phyloP scores from a whole-genome alignment of 2,888 invertebrate species.

The Heliconius ismenius region DNA sequence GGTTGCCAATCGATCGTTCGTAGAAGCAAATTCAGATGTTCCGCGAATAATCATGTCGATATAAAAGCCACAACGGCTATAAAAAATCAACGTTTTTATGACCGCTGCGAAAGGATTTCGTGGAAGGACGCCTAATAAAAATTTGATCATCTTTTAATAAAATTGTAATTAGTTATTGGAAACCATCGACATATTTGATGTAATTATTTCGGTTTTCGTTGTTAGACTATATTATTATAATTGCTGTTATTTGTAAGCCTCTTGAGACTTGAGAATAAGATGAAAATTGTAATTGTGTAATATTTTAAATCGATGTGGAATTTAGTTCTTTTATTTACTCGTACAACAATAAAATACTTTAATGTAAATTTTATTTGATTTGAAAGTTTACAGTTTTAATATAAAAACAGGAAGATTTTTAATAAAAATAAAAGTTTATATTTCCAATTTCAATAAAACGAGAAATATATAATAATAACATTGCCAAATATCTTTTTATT shows the following conservation, averaged over 20 bases:
- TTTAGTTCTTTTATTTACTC: background rate
- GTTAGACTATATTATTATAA: constrained; percentile 1
- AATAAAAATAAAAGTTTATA: background rate
- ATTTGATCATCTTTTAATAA: constrained; percentile 41
- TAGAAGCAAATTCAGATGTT: constrained; percentile 47
- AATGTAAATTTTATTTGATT: background rate
- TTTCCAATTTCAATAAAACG: background rate
- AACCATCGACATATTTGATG: constrained; percentile 28
- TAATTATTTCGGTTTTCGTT: constrained; percentile 22
- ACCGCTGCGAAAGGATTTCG: constrained; percentile 37
- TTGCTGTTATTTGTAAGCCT: background rate
- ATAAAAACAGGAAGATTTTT: background rate
- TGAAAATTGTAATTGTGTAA: background rate
- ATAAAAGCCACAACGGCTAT: constrained; percentile 42
- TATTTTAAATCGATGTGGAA: background rate
- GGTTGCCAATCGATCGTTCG: constrained; percentile 31
- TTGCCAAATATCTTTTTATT: background rate
- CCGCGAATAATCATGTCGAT: constrained; percentile 48
- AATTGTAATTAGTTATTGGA: constrained; percentile 41
- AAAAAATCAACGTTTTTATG: constrained; percentile 41
- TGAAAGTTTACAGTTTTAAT: background rate
- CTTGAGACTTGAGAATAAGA: background rate
- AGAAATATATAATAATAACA: background rate
- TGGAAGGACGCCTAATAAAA: constrained; percentile 46
- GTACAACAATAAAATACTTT: background rate